Conservation (phyloP, 2,888 invertebrate species). For the Rhynchonema sp. region DNA sequence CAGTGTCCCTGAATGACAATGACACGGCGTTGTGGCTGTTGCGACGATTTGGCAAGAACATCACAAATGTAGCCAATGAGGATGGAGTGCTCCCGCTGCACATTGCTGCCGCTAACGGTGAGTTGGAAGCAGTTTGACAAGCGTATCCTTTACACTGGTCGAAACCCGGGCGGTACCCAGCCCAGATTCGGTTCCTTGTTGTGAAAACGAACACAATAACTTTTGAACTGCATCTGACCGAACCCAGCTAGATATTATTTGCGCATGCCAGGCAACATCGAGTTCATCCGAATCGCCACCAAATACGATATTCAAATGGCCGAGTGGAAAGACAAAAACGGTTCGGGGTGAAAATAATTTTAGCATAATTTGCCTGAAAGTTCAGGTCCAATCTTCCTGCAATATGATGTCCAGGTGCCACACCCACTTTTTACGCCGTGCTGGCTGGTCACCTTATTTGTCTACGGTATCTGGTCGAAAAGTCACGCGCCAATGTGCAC, state of each 20-base stretch:
- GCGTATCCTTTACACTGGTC: neutral
- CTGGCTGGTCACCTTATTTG: slow-evolving; percentile 19
- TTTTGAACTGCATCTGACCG: no score
- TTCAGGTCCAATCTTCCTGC: no score
- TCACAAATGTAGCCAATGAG: slow-evolving; percentile 17
- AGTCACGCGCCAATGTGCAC: slow-evolving; percentile 15
- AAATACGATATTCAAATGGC: slow-evolving; percentile 20
- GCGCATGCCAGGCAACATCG: slow-evolving; percentile 16
- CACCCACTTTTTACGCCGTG: slow-evolving; percentile 18
- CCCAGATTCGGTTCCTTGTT: neutral
- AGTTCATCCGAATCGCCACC: slow-evolving; percentile 17
- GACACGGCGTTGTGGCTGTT: slow-evolving; percentile 16
- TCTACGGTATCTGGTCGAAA: slow-evolving; percentile 19
- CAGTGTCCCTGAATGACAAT: slow-evolving; percentile 17
- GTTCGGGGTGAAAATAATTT: slow-evolving; percentile 4
- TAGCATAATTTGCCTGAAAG: neutral
- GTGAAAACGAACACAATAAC: neutral
- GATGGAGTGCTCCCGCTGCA: slow-evolving; percentile 22
- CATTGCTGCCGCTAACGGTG: slow-evolving; percentile 21
- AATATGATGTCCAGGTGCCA: slow-evolving; percentile 13
- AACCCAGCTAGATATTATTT: no score
- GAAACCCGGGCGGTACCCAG: neutral
- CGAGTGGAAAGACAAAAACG: slow-evolving; percentile 17
- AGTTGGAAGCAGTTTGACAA: neutral
- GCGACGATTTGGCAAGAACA: slow-evolving; percentile 14